Evolutionary conservation across 2,797 vertebrate species (phyloP), one percentile per base, ranked within the genome.

Genomic region (Gambusia yucatana): DNA sequence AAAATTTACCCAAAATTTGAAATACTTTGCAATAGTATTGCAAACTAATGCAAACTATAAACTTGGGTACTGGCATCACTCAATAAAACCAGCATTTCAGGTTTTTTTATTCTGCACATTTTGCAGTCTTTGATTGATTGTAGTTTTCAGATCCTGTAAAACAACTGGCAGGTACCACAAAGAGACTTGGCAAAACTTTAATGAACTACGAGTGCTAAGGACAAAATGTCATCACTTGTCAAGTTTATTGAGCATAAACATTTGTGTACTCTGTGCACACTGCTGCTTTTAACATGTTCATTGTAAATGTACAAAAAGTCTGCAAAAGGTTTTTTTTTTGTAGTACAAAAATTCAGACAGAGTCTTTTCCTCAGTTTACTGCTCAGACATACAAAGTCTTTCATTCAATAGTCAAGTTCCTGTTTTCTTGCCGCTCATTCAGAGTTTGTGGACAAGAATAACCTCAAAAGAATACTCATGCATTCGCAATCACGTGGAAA

Each of bases 341-440:
- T 28, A 46, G 43, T 7, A 47, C 43, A 43, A 71, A 80, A 80
- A 69, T 82, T 57, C 55, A 55, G 36, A 75, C 33, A 59, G 8
- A 44, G 43, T 59, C 75, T 50, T 63, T 44, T 78, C 69, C 78
- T 82, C n/a, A 14, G 75, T 77, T 63, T 75, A 63, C 76, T 1
- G 44, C 48, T 72, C 73, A 77, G 13, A 86, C 71, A 84, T 82
- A 82, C 79, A 84, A 77, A 73, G 84, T 63, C 63, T 84, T 86
- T 89, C 79, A 85, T 87, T 90, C 89, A 91, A 75, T 74, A 77
- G 72, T 75, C 81, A 59, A 71, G 84, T 90, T 93, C 89, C 92
- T 92, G 91, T 92, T 92, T 93, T 90, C 72, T 82, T 91, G 84
- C 86, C 88, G 81, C 87, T 87, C 85, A 94, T 92, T 92, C 90